Conservation (phyloP, 2,888 invertebrate species). For the Philhelius pedissequus region DNA sequence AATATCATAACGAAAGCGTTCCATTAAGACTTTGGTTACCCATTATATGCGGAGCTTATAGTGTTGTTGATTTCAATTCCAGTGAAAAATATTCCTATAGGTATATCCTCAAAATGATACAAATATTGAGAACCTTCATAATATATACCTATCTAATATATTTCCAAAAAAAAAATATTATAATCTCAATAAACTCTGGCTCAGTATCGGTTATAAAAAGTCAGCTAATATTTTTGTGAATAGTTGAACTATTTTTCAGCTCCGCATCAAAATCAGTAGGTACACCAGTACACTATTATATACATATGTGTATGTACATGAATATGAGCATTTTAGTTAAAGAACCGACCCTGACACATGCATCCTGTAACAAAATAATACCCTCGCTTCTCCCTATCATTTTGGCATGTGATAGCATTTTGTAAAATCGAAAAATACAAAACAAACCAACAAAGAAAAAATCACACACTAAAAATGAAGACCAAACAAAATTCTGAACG, state of each 20-base stretch:
- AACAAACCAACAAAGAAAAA: not conserved
- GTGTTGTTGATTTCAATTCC: not conserved
- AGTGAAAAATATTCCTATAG: not conserved
- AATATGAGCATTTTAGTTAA: constrained; percentile 7
- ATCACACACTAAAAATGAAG: constrained; percentile 26
- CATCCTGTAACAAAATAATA: constrained; percentile 57
- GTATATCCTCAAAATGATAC: not conserved
- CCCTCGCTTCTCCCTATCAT: constrained; percentile 21
- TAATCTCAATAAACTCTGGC: not conserved
- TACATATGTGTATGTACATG: not conserved
- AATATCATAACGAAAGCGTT: not conserved
- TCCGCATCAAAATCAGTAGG: too few relatives aligned
- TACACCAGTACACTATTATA: not conserved
- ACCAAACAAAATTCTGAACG: constrained; percentile 45
- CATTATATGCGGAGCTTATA: too few relatives aligned
- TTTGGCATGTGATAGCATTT: constrained; percentile 40
- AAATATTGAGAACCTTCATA: not conserved
- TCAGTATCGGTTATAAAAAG: constrained; percentile 36
- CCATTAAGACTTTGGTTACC: not conserved
- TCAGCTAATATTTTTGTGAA: constrained; percentile 38
- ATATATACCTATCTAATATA: not conserved
- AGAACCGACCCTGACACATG: constrained; percentile 45
- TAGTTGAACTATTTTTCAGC: not conserved
- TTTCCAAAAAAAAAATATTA: not conserved
- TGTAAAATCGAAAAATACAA: constrained; percentile 26